Base-by-base conservation (phyloP, 2,888 invertebrate genomes). In the Lepas anatifera region DNA sequence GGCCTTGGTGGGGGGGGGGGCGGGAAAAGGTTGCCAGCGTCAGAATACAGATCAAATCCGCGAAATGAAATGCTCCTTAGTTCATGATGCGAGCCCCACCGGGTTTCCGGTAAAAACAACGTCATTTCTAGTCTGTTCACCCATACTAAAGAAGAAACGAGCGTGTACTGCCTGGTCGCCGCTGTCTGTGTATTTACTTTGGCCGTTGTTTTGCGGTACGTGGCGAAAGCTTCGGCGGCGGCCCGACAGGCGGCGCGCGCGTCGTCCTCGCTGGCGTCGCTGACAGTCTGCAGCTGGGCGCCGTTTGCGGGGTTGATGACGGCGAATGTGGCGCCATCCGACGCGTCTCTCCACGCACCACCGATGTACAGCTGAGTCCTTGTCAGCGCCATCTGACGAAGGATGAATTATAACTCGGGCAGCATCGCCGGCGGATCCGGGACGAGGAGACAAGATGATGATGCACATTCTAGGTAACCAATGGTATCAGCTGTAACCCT, bases 231-330 rank as follows among this genome's bases (percentile, higher is more conserved):
- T n/a, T n/a, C 43, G 7, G 39, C 48, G 18, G 73, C 73, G 7
- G 70, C 67, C 46, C 68, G 71, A 18, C 72, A 64, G n/a, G 73
- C 73, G 18, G 29, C 52, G 6, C 41, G 13, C 16, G 68, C 70
- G 52, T 72, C 73, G 0, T 63, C 48, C 0, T 29, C 50, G 1
- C 46, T 67, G 27, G 71, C 72, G 71, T 73, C 68, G 6, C 69
- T 70, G 29, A 72, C 72, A 16, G 32, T 18, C 22, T 71, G 69
- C 16, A 73, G 52, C 27, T 32, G 35, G 11, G 58, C 70, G 2
- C 72, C 73, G 10, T 58, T 71, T 3, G 73, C 71, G 3, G 71
- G 73, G 66, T 71, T 69, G 16, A 35, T 32, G 25, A 72, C 72
- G n/a, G 63, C 39, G 70, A 72, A 72, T 39, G 64, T 64, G n/a